Conservation (phyloP, 1,140 invertebrate genomes). For the Teleogryllus occipitalis region DNA sequence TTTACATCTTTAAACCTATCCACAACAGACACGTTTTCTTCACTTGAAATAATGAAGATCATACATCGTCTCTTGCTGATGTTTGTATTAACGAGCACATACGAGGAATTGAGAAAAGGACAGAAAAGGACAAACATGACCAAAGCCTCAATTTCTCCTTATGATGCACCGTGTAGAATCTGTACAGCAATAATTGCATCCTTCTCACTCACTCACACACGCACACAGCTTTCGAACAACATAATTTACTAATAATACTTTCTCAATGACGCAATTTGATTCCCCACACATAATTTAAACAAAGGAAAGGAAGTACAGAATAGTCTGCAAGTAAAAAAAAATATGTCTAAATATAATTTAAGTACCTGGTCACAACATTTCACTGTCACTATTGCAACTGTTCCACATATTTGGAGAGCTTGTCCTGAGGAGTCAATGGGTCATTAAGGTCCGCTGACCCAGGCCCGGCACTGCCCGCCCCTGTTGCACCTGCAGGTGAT, state of each 20-base stretch:
- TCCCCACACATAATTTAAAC: slow-evolving; percentile 11
- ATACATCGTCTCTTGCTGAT: neutral
- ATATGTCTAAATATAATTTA: slow-evolving; percentile 12
- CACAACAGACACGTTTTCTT: neutral
- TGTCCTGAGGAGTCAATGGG: slow-evolving; percentile 80
- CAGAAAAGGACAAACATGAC: neutral
- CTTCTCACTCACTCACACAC: slow-evolving; percentile 2
- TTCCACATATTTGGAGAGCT: slow-evolving; percentile 87
- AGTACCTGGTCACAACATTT: slow-evolving; percentile 11
- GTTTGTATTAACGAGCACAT: neutral
- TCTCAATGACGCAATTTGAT: slow-evolving; percentile 10
- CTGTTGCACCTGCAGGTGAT: slow-evolving; percentile 29
- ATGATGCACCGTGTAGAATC: neutral
- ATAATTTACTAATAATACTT: neutral
- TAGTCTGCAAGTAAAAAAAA: slow-evolving; percentile 13
- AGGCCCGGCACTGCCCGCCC: slow-evolving; percentile 27
- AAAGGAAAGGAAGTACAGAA: slow-evolving; percentile 11
- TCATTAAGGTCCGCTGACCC: slow-evolving; percentile 36
- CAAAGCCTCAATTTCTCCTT: neutral
- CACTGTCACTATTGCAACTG: slow-evolving; percentile 58
- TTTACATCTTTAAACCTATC: slow-evolving; percentile 5
- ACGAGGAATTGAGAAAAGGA: neutral
- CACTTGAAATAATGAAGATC: neutral
- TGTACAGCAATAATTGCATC: slow-evolving; percentile 4
- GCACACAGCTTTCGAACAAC: neutral